Base-by-base conservation (phyloP, 2,797 vertebrate species). In the Holocentrus rufus region DNA sequence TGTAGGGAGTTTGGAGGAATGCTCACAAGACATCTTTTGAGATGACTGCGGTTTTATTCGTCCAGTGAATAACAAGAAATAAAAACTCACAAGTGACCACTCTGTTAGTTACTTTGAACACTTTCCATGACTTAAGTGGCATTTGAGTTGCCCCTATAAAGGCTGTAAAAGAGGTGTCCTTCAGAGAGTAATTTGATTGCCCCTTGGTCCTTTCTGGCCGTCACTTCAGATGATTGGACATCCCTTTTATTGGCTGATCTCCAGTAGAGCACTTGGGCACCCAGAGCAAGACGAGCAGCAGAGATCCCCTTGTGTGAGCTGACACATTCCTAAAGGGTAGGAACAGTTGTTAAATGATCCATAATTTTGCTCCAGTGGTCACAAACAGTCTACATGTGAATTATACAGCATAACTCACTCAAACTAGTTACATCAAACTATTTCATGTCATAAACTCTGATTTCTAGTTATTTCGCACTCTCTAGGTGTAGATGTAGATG, bases 301-400 rank as follows among this genome's bases (percentile, higher is more conserved):
- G 22, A 4, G 44, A 15, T 62, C 54, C 47, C 25, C 50, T 64
- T 20, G 49, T 63, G n/a, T 54, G 65, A 39, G 25, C 13, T 25
- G 18, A 61, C 11, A 27, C 36, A 62, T 15, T 67, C 4, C 15
- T 58, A 59, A 57, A 75, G 22, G 30, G 60, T 44, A 42, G 44
- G 58, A 36, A 74, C 22, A 34, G 60, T 18, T 49, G 69, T 75
- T 36, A 46, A 78, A 70, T 36, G 61, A 50, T 31, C 18, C 68
- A 22, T 5, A 2, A 4, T 44, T 36, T 47, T 14, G 34, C 49
- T 73, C 23, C 23, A 22, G 62, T 27, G 34, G 54, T 1, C 27
- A 8, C 3, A 42, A 44, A 57, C 27, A 14, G 20, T 20, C 20
- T 27, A 60, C 36, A 5, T 22, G 62, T 27, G 7, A 13, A 4